phyloP scores from a whole-genome alignment of 2,888 invertebrate genomes.

The Altica lythri region DNA sequence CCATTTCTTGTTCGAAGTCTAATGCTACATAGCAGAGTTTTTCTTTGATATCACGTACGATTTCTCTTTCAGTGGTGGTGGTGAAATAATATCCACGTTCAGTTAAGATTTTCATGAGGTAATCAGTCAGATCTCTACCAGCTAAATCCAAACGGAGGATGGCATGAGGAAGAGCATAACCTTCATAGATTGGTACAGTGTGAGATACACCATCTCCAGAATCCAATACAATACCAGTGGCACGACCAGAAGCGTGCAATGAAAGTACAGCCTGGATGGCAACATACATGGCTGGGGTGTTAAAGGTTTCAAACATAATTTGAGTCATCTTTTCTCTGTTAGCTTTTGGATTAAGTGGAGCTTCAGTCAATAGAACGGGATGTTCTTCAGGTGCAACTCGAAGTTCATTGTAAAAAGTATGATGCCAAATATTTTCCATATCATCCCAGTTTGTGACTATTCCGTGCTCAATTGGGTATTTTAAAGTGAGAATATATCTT shows the following conservation, averaged over 20 bases:
- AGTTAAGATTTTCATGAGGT: slow-evolving; percentile 91
- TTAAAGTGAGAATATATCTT: slow-evolving; percentile 92
- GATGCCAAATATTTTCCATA: slow-evolving; percentile 99
- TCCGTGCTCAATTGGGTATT: slow-evolving; percentile 96
- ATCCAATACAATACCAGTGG: slow-evolving; percentile 94
- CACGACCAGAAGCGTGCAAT: slow-evolving; percentile 93
- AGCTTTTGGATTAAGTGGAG: slow-evolving; percentile 86
- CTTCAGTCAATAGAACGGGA: slow-evolving; percentile 85
- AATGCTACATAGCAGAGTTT: slow-evolving; percentile 89
- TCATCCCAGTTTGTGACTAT: slow-evolving; percentile 99
- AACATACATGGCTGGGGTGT: slow-evolving; percentile 92
- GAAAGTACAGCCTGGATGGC: slow-evolving; percentile 93
- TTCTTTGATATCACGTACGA: slow-evolving; percentile 94
- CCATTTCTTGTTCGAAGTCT: slow-evolving; percentile 94
- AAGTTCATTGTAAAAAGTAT: slow-evolving; percentile 97
- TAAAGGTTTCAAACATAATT: slow-evolving; percentile 93
- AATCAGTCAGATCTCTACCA: slow-evolving; percentile 90
- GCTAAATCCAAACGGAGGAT: slow-evolving; percentile 92
- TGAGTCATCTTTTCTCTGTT: slow-evolving; percentile 92
- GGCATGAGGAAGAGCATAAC: slow-evolving; percentile 90
- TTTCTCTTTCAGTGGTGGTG: slow-evolving; percentile 91
- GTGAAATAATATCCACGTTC: slow-evolving; percentile 92
- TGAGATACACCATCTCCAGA: slow-evolving; percentile 96
- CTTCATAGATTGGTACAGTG: slow-evolving; percentile 95
- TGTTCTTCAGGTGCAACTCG: slow-evolving; percentile 94